Base-by-base conservation (phyloP, 2,113 vertebrate species). In the Ochotona princeps region DNA sequence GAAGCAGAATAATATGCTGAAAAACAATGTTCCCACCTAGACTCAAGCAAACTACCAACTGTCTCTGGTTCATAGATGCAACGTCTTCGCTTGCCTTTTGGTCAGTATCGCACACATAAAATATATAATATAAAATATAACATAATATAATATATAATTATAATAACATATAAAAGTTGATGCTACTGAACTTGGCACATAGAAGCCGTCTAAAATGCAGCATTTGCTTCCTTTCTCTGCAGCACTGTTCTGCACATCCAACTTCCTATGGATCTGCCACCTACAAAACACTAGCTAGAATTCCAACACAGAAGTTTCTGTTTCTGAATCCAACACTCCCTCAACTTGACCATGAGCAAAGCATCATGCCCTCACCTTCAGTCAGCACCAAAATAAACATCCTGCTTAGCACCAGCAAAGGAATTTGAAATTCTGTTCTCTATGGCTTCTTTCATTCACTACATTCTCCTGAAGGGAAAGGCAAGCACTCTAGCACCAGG, bases 371-470 rank as follows among this genome's bases (percentile, higher is more conserved):
- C 82, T 85, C 28, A 35, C 13, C 47, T 72, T 4, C 26, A 47
- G n/a, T 38, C 1, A 0, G 0, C 30, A 72, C n/a, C n/a, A 80
- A 35, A 7, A 28, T 18, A 51, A 13, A 28, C 63, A 69, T 74
- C 44, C 54, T 81, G 91, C 54, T 87, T 26, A 65, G 38, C 5
- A 57, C 28, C 14, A 60, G 12, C 49, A 84, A 78, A 92, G 25
- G 17, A 93, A 75, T n/a, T 51, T 74, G n/a, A 89, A 51, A 92
- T 66, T 78, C 51, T 79, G 54, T 79, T 35, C 8, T 69, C 44
- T 73, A 26, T 79, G 26, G 26, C 32, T 94, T 86, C 32, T 86
- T 85, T 83, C 44, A 69, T 89, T 92, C 87, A 69, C 38, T 93
- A 66, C 89, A 84, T 86, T 83, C 12, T 76, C n/a, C 60, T 73